Evolutionary conservation across 2,888 invertebrate genomes (phyloP).

Genomic region (Epiblema foenella): DNA sequence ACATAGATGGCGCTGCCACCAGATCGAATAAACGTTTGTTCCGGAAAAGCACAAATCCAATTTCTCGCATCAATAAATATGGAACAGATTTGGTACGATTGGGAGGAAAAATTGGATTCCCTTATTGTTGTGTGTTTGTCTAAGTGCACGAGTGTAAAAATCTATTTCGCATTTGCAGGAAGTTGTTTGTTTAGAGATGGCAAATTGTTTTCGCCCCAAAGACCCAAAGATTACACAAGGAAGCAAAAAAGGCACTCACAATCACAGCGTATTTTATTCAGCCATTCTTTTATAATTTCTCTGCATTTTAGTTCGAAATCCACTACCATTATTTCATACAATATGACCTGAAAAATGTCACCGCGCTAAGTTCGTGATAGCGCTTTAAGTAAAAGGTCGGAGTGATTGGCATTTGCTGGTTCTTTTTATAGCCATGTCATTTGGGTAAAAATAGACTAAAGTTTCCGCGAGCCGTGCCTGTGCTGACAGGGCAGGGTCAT

Average conservation of each 20-base stretch:
- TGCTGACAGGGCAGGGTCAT: constrained; percentile 45
- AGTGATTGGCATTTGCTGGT: constrained; percentile 55
- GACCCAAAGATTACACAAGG: neutral
- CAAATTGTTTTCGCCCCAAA: neutral
- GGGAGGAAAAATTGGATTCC: constrained; percentile 31
- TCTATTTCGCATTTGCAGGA: constrained; percentile 15
- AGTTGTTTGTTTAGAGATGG: constrained; percentile 17
- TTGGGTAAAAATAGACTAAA: constrained; percentile 65
- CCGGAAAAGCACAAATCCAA: constrained; percentile 55
- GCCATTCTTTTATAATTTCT: neutral
- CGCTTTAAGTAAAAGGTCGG: constrained; percentile 57
- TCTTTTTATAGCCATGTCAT: constrained; percentile 62
- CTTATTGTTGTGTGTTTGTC: constrained; percentile 22
- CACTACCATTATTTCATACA: neutral
- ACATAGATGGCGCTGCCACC: constrained; percentile 65
- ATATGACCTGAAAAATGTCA: constrained; percentile 45
- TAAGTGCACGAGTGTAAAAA: constrained; percentile 18
- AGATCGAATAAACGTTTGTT: constrained; percentile 60
- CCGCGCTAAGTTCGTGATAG: constrained; percentile 46
- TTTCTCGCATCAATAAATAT: constrained; percentile 57
- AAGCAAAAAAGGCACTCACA: neutral
- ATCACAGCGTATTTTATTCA: neutral
- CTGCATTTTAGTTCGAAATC: neutral
- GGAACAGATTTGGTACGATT: constrained; percentile 48
- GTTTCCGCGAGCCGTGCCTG: constrained; percentile 52